Base-by-base conservation (phyloP, 2,797 vertebrate genomes). In the Rhyacichthys aspro region DNA sequence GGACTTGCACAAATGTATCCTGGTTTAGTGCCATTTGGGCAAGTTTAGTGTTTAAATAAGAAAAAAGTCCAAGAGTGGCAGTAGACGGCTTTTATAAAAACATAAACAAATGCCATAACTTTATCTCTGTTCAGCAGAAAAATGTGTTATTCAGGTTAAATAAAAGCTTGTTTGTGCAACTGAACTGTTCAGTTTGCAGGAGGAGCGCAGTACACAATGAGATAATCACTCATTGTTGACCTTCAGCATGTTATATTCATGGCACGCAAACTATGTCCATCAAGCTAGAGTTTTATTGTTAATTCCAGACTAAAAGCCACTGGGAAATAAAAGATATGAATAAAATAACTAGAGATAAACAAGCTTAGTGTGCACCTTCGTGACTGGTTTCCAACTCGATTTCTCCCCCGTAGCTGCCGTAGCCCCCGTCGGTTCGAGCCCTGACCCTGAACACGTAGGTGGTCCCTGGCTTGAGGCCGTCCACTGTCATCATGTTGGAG, bases 321-420 rank as follows among this genome's bases (percentile, higher is more conserved):
- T 28, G 19, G 28, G 44, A 55, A 15, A 49, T 63, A 33, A 43
- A 47, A 64, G 9, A 37, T 17, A 42, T 46, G 10, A 28, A 46
- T 43, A 17, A 10, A 43, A 9, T 5, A 16, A 66, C n/a, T 11
- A 16, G 46, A 41, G 17, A 63, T 11, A 46, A n/a, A 53, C 0
- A 36, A 15, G 42, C 10, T 56, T 19, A 42, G 19, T 47, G 10
- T 58, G 60, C 72, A 94, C 94, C 93, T 83, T 94, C 93, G 10
- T 93, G 92, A 78, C 92, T 94, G 43, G 94, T 94, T 81, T 94
- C 94, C 82, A 94, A 63, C 71, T 94, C 93, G 3, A 94, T 93
- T 82, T 94, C 93, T 55, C 93, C 93, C 0, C 93, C 93, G 5
- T 94, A 94, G 78, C 84, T 92, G 63, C 93, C 93, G 2, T 94